Conservation (phyloP, 2,888 invertebrate species). For the Eubasilissa splendida region DNA sequence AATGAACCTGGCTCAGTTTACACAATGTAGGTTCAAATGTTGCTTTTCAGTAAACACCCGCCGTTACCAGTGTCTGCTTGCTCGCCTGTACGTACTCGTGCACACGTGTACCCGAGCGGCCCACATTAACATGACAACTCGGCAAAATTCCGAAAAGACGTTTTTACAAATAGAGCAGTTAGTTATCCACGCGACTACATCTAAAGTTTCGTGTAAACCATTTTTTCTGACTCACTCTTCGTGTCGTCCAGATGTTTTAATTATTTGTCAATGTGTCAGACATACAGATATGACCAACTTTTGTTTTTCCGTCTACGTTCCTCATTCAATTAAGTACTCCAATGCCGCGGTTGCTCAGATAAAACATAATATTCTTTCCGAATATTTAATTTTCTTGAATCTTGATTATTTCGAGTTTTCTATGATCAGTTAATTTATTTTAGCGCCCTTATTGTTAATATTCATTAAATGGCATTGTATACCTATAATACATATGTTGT, state of each 20-base stretch:
- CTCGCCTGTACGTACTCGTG: too few species aligned
- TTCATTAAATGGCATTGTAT: too few species aligned
- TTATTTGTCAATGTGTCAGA: not conserved
- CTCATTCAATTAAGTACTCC: too few species aligned
- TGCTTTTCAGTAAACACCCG: not conserved
- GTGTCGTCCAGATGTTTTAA: slow-evolving; percentile 1
- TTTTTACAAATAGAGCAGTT: slow-evolving; percentile 28
- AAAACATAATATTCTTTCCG: too few species aligned
- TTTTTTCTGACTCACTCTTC: slow-evolving; percentile 11
- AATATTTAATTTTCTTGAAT: too few species aligned
- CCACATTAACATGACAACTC: slow-evolving; percentile 4
- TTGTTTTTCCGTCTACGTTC: not conserved
- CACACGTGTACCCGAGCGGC: not conserved
- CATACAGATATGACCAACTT: not conserved
- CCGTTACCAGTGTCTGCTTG: not conserved
- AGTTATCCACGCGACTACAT: slow-evolving; percentile 21
- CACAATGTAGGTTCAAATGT: not conserved
- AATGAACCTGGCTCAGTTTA: too few species aligned
- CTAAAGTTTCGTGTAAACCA: slow-evolving; percentile 1
- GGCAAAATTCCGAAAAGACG: slow-evolving; percentile 23
- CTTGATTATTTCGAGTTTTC: too few species aligned
- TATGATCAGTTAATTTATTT: too few species aligned
- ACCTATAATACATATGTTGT: too few species aligned
- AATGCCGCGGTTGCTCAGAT: too few species aligned
- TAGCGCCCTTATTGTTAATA: too few species aligned